Conservation (phyloP, 1,140 invertebrate genomes). For the Leptopilina clavipes region DNA sequence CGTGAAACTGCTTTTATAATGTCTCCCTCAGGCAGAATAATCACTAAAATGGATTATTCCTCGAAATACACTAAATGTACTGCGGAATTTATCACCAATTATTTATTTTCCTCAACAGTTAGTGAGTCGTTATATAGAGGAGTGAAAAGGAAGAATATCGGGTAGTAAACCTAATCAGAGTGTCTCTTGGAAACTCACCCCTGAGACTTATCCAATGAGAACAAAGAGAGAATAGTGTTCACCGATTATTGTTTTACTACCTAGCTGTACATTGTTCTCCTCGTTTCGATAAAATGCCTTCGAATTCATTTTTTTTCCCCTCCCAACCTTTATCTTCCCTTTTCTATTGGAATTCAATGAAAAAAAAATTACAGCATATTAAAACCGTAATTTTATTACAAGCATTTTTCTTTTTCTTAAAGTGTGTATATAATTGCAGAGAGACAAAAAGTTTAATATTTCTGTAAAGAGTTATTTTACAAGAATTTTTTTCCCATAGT, state of each 20-base stretch:
- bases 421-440: no score
- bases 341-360: slow-evolving; percentile 8
- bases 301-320: not conserved
- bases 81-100: slow-evolving; percentile 17
- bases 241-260: slow-evolving; percentile 17
- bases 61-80: slow-evolving; percentile 17
- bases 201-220: slow-evolving; percentile 13
- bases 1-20: slow-evolving; percentile 9
- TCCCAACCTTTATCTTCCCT: no score
- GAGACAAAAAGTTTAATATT: no score
- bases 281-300: slow-evolving; percentile 5
- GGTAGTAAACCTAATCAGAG: not conserved
- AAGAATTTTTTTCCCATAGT: no score
- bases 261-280: slow-evolving; percentile 6
- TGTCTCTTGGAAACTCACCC: slow-evolving; percentile 26
- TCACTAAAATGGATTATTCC: slow-evolving; percentile 17
- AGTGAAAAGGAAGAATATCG: slow-evolving; percentile 18
- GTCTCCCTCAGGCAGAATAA: slow-evolving; percentile 14
- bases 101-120: slow-evolving; percentile 22
- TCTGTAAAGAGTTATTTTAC: no score
- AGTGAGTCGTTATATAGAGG: slow-evolving; percentile 4
- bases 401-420: not conserved
- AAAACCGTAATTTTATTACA: slow-evolving; percentile 2
- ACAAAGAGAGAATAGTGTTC: not conserved
- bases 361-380: not conserved